Percentiles rank a stretch among this genome's conserved stretches.
Conservation (phyloP, 30 jellyfish, hydroid and myxozoan species). For the Hydractinia echinata region DNA sequence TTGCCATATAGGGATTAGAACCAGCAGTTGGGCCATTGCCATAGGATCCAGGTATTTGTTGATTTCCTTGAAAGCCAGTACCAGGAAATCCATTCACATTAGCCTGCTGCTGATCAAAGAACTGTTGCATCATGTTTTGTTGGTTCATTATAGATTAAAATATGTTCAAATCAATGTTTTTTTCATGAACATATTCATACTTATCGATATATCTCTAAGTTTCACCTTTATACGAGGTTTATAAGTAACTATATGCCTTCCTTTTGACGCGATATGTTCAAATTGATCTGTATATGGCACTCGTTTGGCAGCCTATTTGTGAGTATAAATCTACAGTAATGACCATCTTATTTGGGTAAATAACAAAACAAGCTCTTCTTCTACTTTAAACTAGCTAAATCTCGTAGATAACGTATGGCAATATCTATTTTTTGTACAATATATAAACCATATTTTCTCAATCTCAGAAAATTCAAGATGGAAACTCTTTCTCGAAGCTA, state of each 20-base stretch:
- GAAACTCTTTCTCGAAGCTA: conserved; percentile 50
- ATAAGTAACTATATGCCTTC: too few relatives aligned
- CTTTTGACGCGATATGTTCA: too few relatives aligned
- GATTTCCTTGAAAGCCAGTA: conserved; percentile 65
- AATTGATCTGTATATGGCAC: too few relatives aligned
- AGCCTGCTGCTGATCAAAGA: conserved; percentile 34
- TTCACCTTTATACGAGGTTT: too few relatives aligned
- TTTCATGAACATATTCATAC: too few relatives aligned
- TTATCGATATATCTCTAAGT: too few relatives aligned
- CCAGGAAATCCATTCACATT: conserved; percentile 53
- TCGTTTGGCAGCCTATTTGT: too few relatives aligned
- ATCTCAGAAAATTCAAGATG: conserved; percentile 56
- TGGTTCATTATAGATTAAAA: conserved; percentile 19
- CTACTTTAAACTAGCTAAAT: too few relatives aligned
- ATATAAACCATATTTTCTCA: conserved; percentile 10
- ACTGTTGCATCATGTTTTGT: conserved; percentile 45
- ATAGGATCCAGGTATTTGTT: conserved; percentile 16
- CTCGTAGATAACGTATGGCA: neutral
- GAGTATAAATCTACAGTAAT: too few relatives aligned
- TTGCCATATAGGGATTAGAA: conserved; percentile 22
- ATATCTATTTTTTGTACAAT: neutral
- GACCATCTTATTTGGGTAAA: too few relatives aligned
- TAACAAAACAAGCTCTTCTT: too few relatives aligned
- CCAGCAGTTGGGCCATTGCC: conserved; percentile 29
- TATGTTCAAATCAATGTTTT: too few relatives aligned